Conservation (phyloP, 2,113 vertebrate genomes). For the Boleophthalmus pectinirostris region DNA sequence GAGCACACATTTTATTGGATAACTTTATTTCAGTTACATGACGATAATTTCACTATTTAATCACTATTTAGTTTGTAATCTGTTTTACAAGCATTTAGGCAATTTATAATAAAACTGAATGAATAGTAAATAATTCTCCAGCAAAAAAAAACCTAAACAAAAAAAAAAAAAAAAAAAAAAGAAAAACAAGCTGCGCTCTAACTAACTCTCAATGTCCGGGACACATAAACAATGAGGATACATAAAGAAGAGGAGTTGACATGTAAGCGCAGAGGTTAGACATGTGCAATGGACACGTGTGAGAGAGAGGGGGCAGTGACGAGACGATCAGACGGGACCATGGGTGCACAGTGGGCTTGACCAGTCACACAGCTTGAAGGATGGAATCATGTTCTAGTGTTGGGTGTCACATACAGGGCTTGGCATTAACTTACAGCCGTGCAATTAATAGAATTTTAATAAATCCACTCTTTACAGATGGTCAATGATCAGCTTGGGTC, state of each 20-base stretch:
- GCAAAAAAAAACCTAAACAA: too few relatives aligned
- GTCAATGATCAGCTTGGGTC: neutral
- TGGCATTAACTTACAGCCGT: neutral
- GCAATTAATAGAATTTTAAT: neutral
- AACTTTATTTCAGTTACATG: constrained; percentile 77
- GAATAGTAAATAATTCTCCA: constrained; percentile 24
- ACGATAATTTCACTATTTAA: constrained; percentile 55
- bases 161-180: too few relatives aligned
- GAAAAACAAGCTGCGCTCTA: constrained; percentile 34
- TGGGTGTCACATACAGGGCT: constrained; percentile 29
- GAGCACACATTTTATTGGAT: neutral
- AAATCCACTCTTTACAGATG: neutral
- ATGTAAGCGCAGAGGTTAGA: neutral
- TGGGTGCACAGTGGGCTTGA: neutral
- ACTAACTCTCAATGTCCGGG: neutral
- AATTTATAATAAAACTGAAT: constrained; percentile 40
- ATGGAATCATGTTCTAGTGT: constrained; percentile 26
- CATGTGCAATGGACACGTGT: neutral
- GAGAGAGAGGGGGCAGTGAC: neutral
- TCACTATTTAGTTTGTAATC: constrained; percentile 54
- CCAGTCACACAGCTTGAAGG: neutral
- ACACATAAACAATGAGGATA: neutral
- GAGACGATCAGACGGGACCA: neutral
- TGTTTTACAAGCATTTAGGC: constrained; percentile 76
- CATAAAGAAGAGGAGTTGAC: neutral